phyloP scores from a whole-genome alignment of 1,140 invertebrate species.

The Lerema accius region DNA sequence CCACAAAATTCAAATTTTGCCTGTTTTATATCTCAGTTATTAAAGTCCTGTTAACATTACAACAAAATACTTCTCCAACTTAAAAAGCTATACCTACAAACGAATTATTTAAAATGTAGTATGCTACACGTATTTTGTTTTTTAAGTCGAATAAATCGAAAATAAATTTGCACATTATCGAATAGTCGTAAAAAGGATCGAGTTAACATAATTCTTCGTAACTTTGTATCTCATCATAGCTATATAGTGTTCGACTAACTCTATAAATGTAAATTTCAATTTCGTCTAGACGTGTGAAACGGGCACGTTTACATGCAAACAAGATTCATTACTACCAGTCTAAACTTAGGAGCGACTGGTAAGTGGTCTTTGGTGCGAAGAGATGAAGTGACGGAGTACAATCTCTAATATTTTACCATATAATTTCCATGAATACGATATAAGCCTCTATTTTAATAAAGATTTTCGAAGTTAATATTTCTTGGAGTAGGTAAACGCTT shows the following conservation, averaged over 20 bases:
- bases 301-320: constrained; percentile 57
- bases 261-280: constrained; percentile 62
- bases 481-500: too few species aligned
- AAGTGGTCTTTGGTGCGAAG: constrained; percentile 11
- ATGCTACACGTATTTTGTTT: too few species aligned
- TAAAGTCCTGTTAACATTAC: too few species aligned
- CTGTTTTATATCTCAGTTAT: too few species aligned
- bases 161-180: constrained; percentile 4
- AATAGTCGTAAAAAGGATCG: not conserved
- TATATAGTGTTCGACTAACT: constrained; percentile 26
- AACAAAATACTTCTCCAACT: too few species aligned
- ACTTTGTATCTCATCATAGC: constrained; percentile 21
- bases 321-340: constrained; percentile 51
- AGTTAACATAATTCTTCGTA: not conserved
- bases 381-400: not conserved
- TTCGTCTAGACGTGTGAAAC: constrained; percentile 60
- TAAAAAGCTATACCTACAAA: too few species aligned
- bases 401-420: not conserved
- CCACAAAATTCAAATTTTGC: too few species aligned
- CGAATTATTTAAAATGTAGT: too few species aligned
- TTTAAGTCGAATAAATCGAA: not conserved
- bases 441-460: too few species aligned
- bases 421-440: constrained; percentile 26
- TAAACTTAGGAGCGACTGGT: constrained; percentile 35
- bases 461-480: too few species aligned